phyloP scores from a whole-genome alignment of 1,140 invertebrate species.

The Papilio xuthus region DNA sequence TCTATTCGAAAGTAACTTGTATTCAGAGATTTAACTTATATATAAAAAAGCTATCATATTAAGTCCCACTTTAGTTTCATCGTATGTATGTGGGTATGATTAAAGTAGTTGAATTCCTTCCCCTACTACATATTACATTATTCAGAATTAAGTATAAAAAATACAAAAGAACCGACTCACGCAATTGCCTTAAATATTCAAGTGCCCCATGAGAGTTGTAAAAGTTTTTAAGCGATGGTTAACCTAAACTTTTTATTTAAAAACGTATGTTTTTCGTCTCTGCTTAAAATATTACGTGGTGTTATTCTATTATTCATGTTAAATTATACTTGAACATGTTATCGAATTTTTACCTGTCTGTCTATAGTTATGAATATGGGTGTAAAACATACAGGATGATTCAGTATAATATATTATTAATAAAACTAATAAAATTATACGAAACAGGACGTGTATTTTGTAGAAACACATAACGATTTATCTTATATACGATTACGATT shows the following conservation, averaged over 20 bases:
- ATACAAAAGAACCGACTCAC: neutral
- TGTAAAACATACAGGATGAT: too few relatives aligned
- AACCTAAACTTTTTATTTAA: conserved; percentile 16
- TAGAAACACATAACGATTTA: too few relatives aligned
- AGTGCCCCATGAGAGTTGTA: conserved; percentile 23
- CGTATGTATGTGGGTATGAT: neutral
- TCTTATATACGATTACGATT: too few relatives aligned
- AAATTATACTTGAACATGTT: neutral
- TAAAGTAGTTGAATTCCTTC: neutral
- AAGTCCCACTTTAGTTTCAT: neutral
- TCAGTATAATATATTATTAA: too few relatives aligned
- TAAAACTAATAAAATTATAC: too few relatives aligned
- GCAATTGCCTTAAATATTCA: conserved; percentile 34
- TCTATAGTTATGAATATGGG: too few relatives aligned
- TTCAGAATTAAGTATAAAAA: conserved; percentile 6
- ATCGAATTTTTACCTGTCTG: neutral
- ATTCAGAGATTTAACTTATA: too few relatives aligned
- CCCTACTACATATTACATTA: conserved; percentile 1
- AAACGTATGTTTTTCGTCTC: neutral
- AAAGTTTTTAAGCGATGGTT: conserved; percentile 34
- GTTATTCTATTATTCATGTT: neutral
- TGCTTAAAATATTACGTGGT: neutral
- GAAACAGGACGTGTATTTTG: too few relatives aligned
- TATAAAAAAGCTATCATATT: too few relatives aligned
- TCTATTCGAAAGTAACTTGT: too few relatives aligned